Evolutionary conservation across 2,113 vertebrate genomes (phyloP).

Genomic region (Perca schrenkii): DNA sequence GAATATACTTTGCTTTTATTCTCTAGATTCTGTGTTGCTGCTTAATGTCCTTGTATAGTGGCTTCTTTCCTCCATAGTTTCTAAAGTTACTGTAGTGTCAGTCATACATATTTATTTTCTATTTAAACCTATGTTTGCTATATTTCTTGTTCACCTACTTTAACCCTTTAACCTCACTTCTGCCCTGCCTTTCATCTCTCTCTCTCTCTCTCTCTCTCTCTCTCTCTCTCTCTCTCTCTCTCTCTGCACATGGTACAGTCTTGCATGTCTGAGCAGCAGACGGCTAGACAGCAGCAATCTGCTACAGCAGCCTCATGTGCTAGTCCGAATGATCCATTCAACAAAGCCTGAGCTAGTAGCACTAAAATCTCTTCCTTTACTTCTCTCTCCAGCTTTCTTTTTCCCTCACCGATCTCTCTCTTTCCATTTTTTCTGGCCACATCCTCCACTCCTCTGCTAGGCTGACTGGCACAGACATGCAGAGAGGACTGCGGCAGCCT

Average conservation of each 20-base stretch:
- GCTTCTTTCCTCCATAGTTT: not conserved
- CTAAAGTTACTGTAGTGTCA: slow-evolving; percentile 1
- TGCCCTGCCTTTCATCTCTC: slow-evolving; percentile 47
- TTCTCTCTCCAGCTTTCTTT: slow-evolving; percentile 59
- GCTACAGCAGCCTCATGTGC: slow-evolving; percentile 69
- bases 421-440: slow-evolving; percentile 54
- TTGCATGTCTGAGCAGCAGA: slow-evolving; percentile 83
- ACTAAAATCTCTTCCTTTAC: slow-evolving; percentile 57
- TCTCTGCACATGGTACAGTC: slow-evolving; percentile 75
- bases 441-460: slow-evolving; percentile 51
- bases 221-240: slow-evolving; percentile 61
- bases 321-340: slow-evolving; percentile 53
- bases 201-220: slow-evolving; percentile 31
- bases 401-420: slow-evolving; percentile 44
- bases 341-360: slow-evolving; percentile 65
- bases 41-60: not conserved
- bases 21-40: slow-evolving; percentile 4
- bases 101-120: slow-evolving; percentile 2
- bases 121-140: not conserved
- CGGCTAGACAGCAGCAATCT: slow-evolving; percentile 79
- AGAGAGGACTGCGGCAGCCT: slow-evolving; percentile 74
- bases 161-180: slow-evolving; percentile 56
- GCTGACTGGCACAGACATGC: slow-evolving; percentile 57
- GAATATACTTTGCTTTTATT: not conserved
- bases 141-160: slow-evolving; percentile 44